Evolutionary conservation across 2,113 vertebrate species (phyloP), one percentile per base, ranked within the genome.

Genomic region (Bostrychus sinensis): DNA sequence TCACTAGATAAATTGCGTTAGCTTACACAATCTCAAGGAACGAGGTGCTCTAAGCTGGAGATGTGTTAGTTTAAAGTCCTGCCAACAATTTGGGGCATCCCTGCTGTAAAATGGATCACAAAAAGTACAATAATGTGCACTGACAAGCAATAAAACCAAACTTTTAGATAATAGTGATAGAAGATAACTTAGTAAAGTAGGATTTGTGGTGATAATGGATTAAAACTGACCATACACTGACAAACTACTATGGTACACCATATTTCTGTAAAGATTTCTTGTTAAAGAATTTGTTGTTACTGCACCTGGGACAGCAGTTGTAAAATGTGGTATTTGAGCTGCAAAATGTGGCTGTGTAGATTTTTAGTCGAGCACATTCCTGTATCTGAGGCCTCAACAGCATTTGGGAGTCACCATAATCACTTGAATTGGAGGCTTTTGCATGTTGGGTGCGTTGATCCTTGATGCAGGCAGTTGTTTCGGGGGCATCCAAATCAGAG

Each of bases 61-160:
- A 8, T 56, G 12, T 28, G 26, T 36, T 36, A n/a, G n/a, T n/a
- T n/a, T n/a, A n/a, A n/a, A n/a, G 34, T 19, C 65, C 66, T 66
- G 64, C 48, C 54, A 19, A 32, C 57, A 25, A 56, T 23, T 20
- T 1, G 7, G 26, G 45, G 70, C 7, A 42, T 75, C 62, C 45
- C 42, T 73, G n/a, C 14, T 56, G 55, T 53, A 55, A 66, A 54
- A 75, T 54, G 70, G 75, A 80, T 78, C 71, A 66, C 76, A 62
- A 28, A 58, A 42, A 57, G 39, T 58, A n/a, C 5, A 22, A 73
- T 72, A 62, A 75, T 1, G 12, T 51, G 69, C n/a, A n/a, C 39
- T n/a, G 36, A 70, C 67, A 19, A 48, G 62, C 61, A 79, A 68
- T 67, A 81, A 77, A 76, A 61, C 55, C 12, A 30, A 58, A 25